A percentile compares a stretch with the other conserved stretches of the same genome.
phyloP scores from a whole-genome alignment of 1,140 invertebrate species.

The Oryctes rhinoceros region DNA sequence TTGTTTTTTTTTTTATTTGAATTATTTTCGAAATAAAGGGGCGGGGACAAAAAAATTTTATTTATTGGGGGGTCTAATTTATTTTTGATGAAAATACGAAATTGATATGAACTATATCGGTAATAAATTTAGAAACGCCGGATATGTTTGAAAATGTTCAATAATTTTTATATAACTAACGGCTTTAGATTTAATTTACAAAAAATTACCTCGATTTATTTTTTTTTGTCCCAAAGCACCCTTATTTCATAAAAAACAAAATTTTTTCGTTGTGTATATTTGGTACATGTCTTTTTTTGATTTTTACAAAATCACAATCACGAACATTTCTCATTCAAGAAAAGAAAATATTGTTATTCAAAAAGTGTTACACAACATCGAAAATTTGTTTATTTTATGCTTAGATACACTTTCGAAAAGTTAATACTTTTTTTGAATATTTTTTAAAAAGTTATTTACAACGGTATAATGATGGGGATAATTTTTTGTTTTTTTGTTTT shows the following conservation, averaged over 20 bases:
- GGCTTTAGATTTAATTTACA: no score
- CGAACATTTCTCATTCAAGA: no score
- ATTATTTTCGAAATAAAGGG: neutral
- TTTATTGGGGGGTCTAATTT: no score
- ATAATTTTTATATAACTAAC: no score
- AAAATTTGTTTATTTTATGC: neutral
- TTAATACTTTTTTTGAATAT: conserved; percentile 13
- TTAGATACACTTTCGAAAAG: conserved; percentile 22
- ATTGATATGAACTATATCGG: no score
- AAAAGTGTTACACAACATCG: conserved; percentile 24
- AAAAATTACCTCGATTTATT: no score
- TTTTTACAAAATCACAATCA: conserved; percentile 20
- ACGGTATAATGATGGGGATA: conserved; percentile 7
- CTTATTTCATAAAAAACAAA: neutral
- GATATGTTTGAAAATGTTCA: no score
- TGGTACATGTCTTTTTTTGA: conserved; percentile 9
- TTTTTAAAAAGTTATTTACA: conserved; percentile 27
- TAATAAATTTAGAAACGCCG: no score
- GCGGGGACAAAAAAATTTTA: neutral
- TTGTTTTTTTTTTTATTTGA: neutral
- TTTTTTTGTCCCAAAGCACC: no score
- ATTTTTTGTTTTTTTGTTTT: neutral
- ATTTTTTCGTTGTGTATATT: conserved; percentile 10
- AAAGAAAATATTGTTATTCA: neutral
- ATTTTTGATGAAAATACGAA: no score